phyloP scores from a whole-genome alignment of 1,140 invertebrate species.

The Drosophila suzukii region DNA sequence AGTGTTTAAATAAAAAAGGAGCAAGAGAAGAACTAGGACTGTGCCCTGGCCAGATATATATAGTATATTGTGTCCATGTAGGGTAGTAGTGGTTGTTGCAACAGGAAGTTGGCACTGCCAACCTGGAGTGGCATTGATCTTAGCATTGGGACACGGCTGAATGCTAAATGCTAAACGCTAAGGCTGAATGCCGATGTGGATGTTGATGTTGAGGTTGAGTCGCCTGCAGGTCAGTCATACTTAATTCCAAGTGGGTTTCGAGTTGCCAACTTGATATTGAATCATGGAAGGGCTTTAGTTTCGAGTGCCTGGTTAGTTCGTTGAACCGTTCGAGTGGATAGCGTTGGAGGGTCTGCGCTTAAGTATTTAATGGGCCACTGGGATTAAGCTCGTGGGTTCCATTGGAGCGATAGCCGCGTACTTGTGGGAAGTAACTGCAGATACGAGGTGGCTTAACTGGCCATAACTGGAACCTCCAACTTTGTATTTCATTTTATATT shows the following conservation, averaged over 20 bases:
- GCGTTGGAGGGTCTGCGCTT: constrained; percentile 17
- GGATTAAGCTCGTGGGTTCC: constrained; percentile 29
- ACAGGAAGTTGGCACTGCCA: constrained; percentile 69
- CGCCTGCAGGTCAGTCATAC: constrained; percentile 67
- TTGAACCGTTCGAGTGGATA: constrained; percentile 41
- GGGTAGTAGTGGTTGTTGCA: constrained; percentile 72
- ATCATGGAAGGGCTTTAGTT: constrained; percentile 44
- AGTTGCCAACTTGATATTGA: constrained; percentile 60
- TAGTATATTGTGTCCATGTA: constrained; percentile 42
- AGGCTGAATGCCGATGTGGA: constrained; percentile 41
- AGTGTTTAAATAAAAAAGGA: constrained; percentile 65
- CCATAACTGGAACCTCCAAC: neutral
- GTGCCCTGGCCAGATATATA: constrained; percentile 27
- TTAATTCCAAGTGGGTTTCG: constrained; percentile 57
- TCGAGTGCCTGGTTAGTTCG: constrained; percentile 52
- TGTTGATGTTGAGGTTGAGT: constrained; percentile 40
- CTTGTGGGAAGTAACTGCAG: neutral
- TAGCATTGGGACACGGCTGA: constrained; percentile 71
- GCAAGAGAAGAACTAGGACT: constrained; percentile 24
- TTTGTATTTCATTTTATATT: neutral
- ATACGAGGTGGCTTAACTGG: neutral
- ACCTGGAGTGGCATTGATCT: constrained; percentile 76
- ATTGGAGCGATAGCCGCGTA: constrained; percentile 3
- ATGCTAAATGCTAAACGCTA: constrained; percentile 39
- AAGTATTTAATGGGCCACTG: constrained; percentile 52